Base-by-base conservation (phyloP, 2,888 invertebrate genomes). In the Machimus rusticus region DNA sequence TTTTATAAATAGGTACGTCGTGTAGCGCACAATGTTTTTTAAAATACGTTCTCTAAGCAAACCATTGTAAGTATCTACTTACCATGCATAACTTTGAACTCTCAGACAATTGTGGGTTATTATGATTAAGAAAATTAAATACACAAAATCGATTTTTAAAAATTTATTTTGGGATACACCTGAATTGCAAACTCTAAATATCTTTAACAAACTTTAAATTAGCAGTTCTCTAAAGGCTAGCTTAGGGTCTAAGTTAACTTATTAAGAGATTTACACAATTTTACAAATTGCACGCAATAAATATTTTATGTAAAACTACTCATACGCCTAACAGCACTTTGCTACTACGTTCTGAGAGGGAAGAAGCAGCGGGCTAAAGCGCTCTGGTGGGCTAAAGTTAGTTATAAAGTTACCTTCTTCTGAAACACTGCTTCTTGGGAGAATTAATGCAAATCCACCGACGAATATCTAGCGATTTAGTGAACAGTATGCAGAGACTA, bases 281-380 rank as follows among this genome's bases (percentile, higher is more conserved):
- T 66, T 66, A 14, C 51, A 79, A 79, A 79, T 79, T 79, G 79
- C 79, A 79, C 79, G 14, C 37, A 78, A 79, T 79, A 79, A 79
- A 79, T 66, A 66, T 66, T 34, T 8, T 66, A 16, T 66, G 23
- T 66, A 66, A 66, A 66, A 66, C 28, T 66, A 66, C 66, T 66
- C 66, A 28, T 66, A 66, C 66, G 66, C 66, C 23, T 79, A 79
- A 51, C 51, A 55, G n/a, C 46, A 28, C 51, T 51, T 46, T 28
- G 23, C 28, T 79, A 39, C 66, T 23, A 66, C 23, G 12, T 66
- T 66, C 66, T 12, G 23, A 28, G 12, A 23, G 51, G 51, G n/a
- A 2, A 66, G 8, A 66, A 66, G 66, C 28, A 28, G 66, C 66
- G 66, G 66, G 66, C 12, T 28, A 66, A 66, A 79, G 23, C 79